phyloP scores from a whole-genome alignment of 1,140 invertebrate species.

The Neodiprion virginianus region DNA sequence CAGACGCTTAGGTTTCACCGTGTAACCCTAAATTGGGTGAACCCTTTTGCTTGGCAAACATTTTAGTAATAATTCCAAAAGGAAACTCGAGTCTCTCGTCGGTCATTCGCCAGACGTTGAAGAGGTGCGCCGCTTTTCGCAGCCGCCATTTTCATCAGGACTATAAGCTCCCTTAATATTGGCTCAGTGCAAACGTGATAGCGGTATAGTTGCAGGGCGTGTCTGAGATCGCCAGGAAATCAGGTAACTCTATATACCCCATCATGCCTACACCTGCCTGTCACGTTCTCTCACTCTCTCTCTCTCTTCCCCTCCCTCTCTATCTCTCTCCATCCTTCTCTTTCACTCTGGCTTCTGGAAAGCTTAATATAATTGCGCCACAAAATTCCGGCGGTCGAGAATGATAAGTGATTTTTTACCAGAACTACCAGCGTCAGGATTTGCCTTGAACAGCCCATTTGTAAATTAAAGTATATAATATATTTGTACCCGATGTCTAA shows the following conservation, averaged over 20 bases:
- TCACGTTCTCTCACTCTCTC: constrained; percentile 21
- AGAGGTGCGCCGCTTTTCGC: neutral
- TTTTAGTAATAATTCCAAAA: neutral
- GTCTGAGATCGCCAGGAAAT: constrained; percentile 13
- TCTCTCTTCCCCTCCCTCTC: constrained; percentile 22
- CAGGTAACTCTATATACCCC: neutral
- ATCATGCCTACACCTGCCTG: neutral
- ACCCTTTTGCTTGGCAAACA: neutral
- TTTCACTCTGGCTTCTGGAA: neutral
- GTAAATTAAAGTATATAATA: no score
- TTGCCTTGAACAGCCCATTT: no score
- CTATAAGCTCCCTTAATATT: constrained; percentile 15
- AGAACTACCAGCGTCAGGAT: no score
- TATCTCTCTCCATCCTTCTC: constrained; percentile 20
- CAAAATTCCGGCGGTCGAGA: no score
- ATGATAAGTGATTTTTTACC: no score
- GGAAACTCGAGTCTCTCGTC: neutral
- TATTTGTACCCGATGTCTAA: no score
- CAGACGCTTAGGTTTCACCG: no score
- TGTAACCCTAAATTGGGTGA: neutral
- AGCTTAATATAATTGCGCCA: no score
- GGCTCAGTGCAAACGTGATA: constrained; percentile 21
- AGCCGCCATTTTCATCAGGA: constrained; percentile 13
- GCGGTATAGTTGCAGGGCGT: constrained; percentile 1
- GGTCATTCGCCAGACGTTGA: neutral